phyloP scores from a whole-genome alignment of 2,113 vertebrate genomes.

The Benitochromis conjunctus region DNA sequence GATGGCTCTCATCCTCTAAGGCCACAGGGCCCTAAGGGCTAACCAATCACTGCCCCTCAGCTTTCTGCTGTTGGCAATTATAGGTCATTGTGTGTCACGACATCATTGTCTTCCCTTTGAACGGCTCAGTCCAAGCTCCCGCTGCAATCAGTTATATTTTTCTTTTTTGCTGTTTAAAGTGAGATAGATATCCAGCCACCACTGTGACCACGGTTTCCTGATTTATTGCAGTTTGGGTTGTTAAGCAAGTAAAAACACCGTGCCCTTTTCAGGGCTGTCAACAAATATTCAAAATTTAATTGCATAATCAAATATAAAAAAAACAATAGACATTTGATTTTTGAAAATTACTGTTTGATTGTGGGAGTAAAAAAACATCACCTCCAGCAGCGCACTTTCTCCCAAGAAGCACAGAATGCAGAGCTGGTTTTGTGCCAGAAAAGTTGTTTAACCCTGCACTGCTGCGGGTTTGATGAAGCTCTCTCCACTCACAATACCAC shows the following conservation, averaged over 20 bases:
- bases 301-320: neutral
- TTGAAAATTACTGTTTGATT: neutral
- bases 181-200: neutral
- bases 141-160: slow-evolving; percentile 38
- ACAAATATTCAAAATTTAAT: neutral
- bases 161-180: slow-evolving; percentile 5
- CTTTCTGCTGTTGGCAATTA: slow-evolving; percentile 62
- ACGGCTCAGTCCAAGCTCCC: slow-evolving; percentile 14
- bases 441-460: neutral
- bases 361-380: neutral
- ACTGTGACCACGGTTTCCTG: neutral
- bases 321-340: neutral
- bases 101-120: slow-evolving; percentile 55
- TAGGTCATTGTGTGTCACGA: slow-evolving; percentile 64
- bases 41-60: slow-evolving; percentile 52
- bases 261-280: accelerated
- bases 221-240: neutral
- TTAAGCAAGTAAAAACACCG: neutral
- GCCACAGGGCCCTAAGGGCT: slow-evolving; percentile 20
- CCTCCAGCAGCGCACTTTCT: neutral
- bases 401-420: neutral
- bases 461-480: neutral
- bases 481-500: neutral
- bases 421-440: neutral
- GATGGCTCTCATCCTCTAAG: slow-evolving; percentile 62